A percentile compares a stretch with the other conserved stretches of the same genome.
Conservation (phyloP, 2,797 vertebrate genomes). For the Merluccius polli region DNA sequence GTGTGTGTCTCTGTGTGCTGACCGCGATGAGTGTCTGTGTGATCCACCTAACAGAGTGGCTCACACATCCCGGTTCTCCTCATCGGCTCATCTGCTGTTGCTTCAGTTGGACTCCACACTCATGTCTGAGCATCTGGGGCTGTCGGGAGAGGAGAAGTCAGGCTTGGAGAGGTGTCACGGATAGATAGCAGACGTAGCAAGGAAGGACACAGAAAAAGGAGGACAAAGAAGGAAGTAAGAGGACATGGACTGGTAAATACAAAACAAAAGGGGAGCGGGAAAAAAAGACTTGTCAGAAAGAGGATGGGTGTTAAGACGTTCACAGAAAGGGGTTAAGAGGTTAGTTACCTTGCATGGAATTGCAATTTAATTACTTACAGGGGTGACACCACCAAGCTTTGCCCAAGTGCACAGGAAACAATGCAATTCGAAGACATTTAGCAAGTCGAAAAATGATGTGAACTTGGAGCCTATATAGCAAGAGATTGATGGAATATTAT, state of each 20-base stretch:
- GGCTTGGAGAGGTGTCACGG: neutral
- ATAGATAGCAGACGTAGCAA: neutral
- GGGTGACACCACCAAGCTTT: neutral
- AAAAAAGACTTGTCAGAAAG: too few species aligned
- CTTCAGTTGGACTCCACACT: neutral
- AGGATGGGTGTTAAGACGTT: neutral
- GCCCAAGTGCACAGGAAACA: neutral
- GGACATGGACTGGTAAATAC: neutral
- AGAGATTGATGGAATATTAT: neutral
- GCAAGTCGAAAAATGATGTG: neutral
- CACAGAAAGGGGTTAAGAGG: neutral
- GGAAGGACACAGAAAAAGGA: neutral
- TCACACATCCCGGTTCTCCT: neutral
- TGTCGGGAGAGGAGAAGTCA: neutral
- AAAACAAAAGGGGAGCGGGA: too few species aligned
- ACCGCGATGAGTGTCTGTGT: neutral
- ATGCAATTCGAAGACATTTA: neutral
- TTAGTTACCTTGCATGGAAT: neutral
- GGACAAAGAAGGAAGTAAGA: too few species aligned
- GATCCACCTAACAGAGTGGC: neutral
- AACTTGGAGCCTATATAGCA: neutral
- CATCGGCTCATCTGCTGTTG: neutral
- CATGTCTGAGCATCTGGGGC: neutral
- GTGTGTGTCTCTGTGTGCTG: neutral
- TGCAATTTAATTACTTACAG: neutral